Percentiles rank a stretch among this genome's conserved stretches.
Conservation (phyloP, 2,113 vertebrate genomes). For the Pedionomus torquatus region DNA sequence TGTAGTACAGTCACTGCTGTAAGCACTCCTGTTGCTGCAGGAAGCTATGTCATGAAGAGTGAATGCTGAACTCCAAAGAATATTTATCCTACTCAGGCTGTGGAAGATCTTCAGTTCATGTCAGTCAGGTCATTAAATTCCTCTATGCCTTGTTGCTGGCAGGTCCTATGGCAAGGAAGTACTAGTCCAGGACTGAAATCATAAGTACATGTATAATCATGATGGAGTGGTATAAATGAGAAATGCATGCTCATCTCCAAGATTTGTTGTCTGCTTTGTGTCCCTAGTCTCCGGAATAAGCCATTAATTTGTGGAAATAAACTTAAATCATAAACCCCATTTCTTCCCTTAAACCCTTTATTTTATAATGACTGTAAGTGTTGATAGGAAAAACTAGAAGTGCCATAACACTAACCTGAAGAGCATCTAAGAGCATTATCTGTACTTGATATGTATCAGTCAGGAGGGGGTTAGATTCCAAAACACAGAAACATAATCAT, state of each 20-base stretch:
- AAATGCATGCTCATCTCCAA: background rate
- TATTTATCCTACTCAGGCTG: background rate
- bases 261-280: background rate
- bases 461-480: background rate
- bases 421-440: background rate
- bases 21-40: background rate
- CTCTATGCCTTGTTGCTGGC: background rate
- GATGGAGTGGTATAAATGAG: background rate
- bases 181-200: background rate
- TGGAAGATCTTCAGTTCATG: background rate
- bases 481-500: background rate
- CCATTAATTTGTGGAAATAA: background rate
- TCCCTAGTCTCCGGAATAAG: background rate
- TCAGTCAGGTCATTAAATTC: background rate
- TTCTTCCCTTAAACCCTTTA: background rate
- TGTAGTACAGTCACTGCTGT: background rate
- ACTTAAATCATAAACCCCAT: background rate
- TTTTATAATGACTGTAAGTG: background rate
- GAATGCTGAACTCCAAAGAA: background rate
- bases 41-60: background rate
- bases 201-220: accelerated
- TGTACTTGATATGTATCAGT: background rate
- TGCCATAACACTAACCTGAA: background rate
- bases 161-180: background rate
- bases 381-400: background rate